Conservation (phyloP, 2,113 vertebrate genomes). For the Rhegmatorhina hoffmannsi region DNA sequence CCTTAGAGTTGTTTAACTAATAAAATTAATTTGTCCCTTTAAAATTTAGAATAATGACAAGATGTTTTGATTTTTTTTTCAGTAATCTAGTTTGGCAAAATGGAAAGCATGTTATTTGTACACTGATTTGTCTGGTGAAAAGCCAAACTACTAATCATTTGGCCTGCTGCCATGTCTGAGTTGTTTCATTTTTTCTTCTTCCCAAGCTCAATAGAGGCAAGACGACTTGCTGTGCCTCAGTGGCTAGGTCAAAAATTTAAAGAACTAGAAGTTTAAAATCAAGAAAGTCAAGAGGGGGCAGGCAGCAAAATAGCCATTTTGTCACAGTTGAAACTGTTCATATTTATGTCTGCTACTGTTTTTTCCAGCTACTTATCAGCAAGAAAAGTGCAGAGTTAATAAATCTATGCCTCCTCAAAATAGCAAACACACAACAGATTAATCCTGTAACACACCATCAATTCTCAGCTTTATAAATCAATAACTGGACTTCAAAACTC, state of each 20-base stretch:
- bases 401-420: background rate
- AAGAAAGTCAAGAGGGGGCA: background rate
- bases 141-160: conserved; percentile 40
- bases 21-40: conserved; percentile 66
- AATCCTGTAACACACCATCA: conserved; percentile 18
- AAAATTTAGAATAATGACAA: conserved; percentile 70
- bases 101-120: conserved; percentile 38
- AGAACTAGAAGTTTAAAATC: background rate
- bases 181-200: background rate
- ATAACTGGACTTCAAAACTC: background rate
- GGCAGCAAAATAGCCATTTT: background rate
- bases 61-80: conserved; percentile 62
- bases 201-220: background rate
- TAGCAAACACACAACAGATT: background rate
- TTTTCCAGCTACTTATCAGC: background rate
- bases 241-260: background rate
- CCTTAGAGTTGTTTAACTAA: conserved; percentile 30
- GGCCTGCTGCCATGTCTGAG: background rate
- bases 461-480: conserved; percentile 18
- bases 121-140: background rate
- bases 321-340: background rate
- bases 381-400: background rate
- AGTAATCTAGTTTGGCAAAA: conserved; percentile 50
- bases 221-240: background rate
- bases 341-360: background rate